Base-by-base conservation (phyloP, 2,888 invertebrate species). In the Spilosoma lubricipeda region DNA sequence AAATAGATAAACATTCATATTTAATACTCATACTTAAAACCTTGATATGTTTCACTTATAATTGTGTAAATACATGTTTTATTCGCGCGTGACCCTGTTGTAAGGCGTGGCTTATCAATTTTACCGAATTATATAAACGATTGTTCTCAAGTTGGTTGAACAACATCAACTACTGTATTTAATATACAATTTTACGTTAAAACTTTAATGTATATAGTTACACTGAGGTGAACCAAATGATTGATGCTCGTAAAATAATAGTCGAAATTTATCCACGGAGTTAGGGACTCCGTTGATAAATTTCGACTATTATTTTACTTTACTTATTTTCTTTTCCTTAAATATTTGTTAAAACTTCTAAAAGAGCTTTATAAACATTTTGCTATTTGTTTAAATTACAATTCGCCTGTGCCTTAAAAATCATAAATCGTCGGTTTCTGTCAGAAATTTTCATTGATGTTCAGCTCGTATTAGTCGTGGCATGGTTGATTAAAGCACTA, bases 71-170 rank as follows among this genome's bases (percentile, higher is more conserved):
- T 63, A 30, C 42, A 45, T 63, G 23, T 30, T 70, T 48, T 13
- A 2, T 70, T 27, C 70, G n/a, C n/a, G n/a, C n/a, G 63, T 70
- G 27, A 70, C 11, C 39, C 20, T 52, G 39, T n/a, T 59, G 52
- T n/a, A 27, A 27, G 63, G 63, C 63, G 42, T 70, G 30, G 30
- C 42, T 70, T 63, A 70, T 70, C 45, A 70, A 36, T 70, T 70
- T 70, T 42, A 63, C 70, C 13, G 30, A 27, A 20, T 11, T 70
- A 30, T 23, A 1, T 23, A 63, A 30, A 30, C 42, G 2, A 45
- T 63, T 70, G 42, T 42, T 63, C 30, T 30, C 0, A 27, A n/a
- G 1, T 39, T 42, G 27, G 7, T 69, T 52, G 27, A 33, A 30
- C 23, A 48, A 23, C 23, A 56, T 67, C 67, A 63, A 30, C 59